Evolutionary conservation across 2,888 invertebrate species (phyloP), one percentile per base, ranked within the genome.

Genomic region (Stomorhina lunata): DNA sequence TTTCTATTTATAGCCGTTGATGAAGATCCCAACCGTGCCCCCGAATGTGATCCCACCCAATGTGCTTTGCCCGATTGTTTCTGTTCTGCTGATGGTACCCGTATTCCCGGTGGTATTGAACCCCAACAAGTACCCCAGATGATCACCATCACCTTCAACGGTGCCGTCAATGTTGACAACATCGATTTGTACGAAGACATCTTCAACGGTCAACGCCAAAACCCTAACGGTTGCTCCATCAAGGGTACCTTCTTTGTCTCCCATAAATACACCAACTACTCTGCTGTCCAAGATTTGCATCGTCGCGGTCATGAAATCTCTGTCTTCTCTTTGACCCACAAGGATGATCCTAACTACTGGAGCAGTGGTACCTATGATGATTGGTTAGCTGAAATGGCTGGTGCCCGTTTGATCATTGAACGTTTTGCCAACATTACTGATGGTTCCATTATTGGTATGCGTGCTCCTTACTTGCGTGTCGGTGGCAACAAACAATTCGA

Each of bases 361-460:
- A 93, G 94, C 7, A 93, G 95, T 84, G 97, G 97, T 55, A 94
- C 93, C 73, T 97, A 97, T 91, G 97, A 96, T 88, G 97, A 95
- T 91, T 98, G 98, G 98, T 92, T 97, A 50, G 97, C 97, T 84
- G 98, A 98, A 92, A 97, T 98, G 97, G 97, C 97, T 57, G 98
- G 98, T 17, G 96, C 94, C 27, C 94, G 98, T 86, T 92, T 97
- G 83, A 97, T 98, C 88, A 92, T 95, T 85, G 97, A 97, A 92
- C 94, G 96, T 86, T 98, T 97, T 89, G 96, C 97, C 73, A 98
- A 98, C 91, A 96, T 98, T 86, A 96, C 96, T 69, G 97, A 98
- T 89, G 96, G 96, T 50, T 96, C 97, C 4, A 96, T 98, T 85
- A 96, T 97, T 86, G 97, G 96, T 15, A 93, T 97, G 85, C 94